Evolutionary conservation across 2,113 vertebrate species (phyloP).

Genomic region (Dendrocopos noguchii): DNA sequence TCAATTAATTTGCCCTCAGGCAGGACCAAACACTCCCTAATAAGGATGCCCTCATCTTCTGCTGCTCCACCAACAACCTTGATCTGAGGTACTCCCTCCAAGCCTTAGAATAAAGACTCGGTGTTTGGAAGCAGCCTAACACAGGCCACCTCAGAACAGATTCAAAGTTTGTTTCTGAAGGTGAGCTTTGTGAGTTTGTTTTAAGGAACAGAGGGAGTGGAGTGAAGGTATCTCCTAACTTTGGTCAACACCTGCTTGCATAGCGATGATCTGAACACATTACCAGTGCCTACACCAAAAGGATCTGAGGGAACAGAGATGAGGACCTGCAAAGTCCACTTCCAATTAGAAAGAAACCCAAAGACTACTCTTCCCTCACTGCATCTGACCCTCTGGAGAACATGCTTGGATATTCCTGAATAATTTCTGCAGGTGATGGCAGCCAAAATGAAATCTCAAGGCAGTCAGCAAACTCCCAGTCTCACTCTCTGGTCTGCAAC

Average conservation of each 20-base stretch:
- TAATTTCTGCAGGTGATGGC: not conserved
- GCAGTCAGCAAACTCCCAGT: not conserved
- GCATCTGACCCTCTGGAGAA: not conserved
- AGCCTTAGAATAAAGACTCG: not conserved
- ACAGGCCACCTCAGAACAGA: not conserved
- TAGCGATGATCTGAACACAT: not conserved
- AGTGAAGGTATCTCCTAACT: not conserved
- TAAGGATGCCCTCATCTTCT: not conserved
- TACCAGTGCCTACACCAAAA: not conserved
- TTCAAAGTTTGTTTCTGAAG: not conserved
- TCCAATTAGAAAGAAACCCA: not conserved
- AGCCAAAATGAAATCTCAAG: not conserved
- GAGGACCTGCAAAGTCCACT: not conserved
- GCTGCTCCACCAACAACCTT: not conserved
- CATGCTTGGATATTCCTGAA: not conserved
- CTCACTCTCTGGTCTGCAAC: not conserved
- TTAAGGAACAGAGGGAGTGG: not conserved
- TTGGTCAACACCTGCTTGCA: not conserved
- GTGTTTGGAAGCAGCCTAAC: not conserved
- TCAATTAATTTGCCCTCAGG: not conserved
- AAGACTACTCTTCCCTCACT: not conserved
- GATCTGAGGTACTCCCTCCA: not conserved
- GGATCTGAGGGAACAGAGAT: not conserved
- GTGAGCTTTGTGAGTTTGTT: not conserved
- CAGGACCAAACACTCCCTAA: not conserved